Conservation (phyloP, 2,113 vertebrate genomes). For the Onychorhynchus coronatus region DNA sequence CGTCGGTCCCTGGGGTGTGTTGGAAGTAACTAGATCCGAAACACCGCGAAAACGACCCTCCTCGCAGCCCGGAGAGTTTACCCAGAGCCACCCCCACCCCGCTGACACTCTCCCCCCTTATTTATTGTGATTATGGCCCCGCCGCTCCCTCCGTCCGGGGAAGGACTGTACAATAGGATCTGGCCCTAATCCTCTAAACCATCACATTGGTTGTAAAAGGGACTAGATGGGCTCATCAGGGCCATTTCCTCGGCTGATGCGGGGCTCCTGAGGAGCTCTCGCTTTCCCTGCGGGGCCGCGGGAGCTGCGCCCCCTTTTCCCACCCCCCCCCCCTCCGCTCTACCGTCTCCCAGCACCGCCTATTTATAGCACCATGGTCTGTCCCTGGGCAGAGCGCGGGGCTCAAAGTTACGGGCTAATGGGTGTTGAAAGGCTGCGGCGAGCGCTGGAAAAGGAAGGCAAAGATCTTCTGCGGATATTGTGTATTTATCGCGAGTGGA, state of each 20-base stretch:
- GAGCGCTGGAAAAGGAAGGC: neutral
- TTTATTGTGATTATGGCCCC: slow-evolving; percentile 1
- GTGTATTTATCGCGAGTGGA: neutral
- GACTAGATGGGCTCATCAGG: neutral
- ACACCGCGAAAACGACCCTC: slow-evolving; percentile 25
- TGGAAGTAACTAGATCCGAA: slow-evolving; percentile 59
- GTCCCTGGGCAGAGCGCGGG: neutral
- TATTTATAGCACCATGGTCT: neutral
- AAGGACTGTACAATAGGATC: neutral
- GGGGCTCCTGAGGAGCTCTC: neutral
- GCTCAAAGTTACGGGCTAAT: neutral
- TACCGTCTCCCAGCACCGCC: neutral
- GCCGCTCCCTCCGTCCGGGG: neutral
- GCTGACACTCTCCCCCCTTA: neutral
- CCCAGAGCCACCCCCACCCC: neutral
- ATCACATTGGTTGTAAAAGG: neutral
- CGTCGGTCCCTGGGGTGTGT: slow-evolving; percentile 19
- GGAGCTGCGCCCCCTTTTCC: neutral
- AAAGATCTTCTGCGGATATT: neutral
- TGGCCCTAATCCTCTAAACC: neutral
- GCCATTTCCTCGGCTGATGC: neutral
- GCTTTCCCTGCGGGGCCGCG: neutral
- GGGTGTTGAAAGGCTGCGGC: neutral
- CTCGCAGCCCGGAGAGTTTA: slow-evolving; percentile 23
- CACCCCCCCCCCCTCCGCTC: neutral